Evolutionary conservation across 1,140 invertebrate genomes (phyloP), one percentile per base, ranked within the genome.

Genomic region (Zaprionus capensis): DNA sequence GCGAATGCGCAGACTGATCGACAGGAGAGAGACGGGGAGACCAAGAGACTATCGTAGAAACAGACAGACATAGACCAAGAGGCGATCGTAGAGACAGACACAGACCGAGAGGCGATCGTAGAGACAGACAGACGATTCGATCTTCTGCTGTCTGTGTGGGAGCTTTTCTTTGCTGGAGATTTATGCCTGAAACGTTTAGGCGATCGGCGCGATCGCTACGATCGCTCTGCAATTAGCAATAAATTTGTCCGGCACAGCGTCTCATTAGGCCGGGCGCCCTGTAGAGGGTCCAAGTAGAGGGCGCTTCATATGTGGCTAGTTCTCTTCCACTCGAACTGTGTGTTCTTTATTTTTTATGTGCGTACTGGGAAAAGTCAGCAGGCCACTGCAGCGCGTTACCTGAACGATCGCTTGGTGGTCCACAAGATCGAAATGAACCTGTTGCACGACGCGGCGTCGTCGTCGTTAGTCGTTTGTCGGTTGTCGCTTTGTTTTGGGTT

Each of bases 361-460:
- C 75, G 62, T 91, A 91, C 88, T 78, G 78, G 77, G 88, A 91
- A 51, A 22, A 91, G 88, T 79, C 88, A 91, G 88, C 88, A 91
- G 81, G 88, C 81, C 81, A 72, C 75, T 55, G 28, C 17, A 20
- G 26, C 46, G 15, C 46, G 71, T 56, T 77, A 77, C 80, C 82
- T 68, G 64, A 12, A 4, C 46, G 46, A 51, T 38, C 80, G 63
- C 71, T 64, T 84, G 84, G 84, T 88, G 84, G 85, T 88, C 84
- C 38, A 31, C 44, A n/a, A 51, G 11, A 20, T 36, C 57, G n/a
- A n/a, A 65, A 49, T 76, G 75, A 79, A 85, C 82, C 82, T 80
- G 83, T 82, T 86, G 49, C 62, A 72, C 57, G 78, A 53, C 61
- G 44, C 55, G 53, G 58, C 22, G n/a, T 34, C 31, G 31, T 34